These are phyloP conservation scores for Agapetus fuscipes DNA, from an alignment of 2,888 invertebrate genomes.

Conservation along the genomic window DNA sequence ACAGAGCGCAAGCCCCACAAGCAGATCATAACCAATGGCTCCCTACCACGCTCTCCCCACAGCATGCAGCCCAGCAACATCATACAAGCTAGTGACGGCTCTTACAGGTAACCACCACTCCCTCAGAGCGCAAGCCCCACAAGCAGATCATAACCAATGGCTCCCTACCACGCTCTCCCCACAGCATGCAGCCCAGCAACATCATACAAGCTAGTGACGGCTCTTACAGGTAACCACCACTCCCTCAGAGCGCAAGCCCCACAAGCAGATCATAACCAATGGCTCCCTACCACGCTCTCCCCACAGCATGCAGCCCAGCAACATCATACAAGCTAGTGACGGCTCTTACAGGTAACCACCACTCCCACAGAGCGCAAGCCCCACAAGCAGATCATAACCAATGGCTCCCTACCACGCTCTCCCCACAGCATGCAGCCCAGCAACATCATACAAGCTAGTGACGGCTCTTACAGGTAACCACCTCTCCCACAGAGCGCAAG, in stretches of 20 bases:
- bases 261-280: conserved; percentile 75
- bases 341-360: conserved; percentile 38
- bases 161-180: conserved; percentile 63
- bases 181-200: conserved; percentile 40
- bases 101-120: conserved; percentile 33
- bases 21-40: conserved; percentile 83
- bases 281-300: conserved; percentile 72
- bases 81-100: conserved; percentile 42
- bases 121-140: conserved; percentile 39
- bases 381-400: too few species aligned
- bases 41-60: conserved; percentile 59
- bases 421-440: not conserved
- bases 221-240: conserved; percentile 35
- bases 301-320: conserved; percentile 36
- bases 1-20: conserved; percentile 44
- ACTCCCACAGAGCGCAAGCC: conserved; percentile 34
- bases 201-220: conserved; percentile 43
- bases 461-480: not conserved
- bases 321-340: conserved; percentile 42
- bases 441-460: not conserved
- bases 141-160: conserved; percentile 83
- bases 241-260: conserved; percentile 37
- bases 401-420: not conserved
- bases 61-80: conserved; percentile 43
- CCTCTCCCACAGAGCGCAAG: too few species aligned